Conservation (phyloP, 2,113 vertebrate species). For the Progne subis region DNA sequence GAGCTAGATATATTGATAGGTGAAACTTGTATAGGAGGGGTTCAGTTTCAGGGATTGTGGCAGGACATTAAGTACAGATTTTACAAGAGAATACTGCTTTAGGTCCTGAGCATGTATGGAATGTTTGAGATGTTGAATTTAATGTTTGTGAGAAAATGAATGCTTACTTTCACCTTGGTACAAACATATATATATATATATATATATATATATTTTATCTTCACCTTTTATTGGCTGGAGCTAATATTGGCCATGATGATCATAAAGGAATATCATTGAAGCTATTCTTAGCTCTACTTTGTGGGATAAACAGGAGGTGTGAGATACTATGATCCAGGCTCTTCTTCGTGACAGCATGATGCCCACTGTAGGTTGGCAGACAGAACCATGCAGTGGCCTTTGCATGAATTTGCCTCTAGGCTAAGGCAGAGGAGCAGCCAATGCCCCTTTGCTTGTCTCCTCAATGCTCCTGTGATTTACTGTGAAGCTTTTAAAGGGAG, state of each 20-base stretch:
- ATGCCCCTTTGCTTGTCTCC: neutral
- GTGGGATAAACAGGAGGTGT: slow-evolving; percentile 12
- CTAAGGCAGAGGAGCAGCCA: neutral
- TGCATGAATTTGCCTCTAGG: neutral
- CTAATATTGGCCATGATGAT: neutral
- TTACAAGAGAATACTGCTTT: neutral
- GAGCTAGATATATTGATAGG: neutral
- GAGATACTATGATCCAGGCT: slow-evolving; percentile 19
- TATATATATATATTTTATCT: no score
- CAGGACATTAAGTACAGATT: neutral
- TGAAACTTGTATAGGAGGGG: neutral
- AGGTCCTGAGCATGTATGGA: neutral
- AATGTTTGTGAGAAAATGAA: neutral
- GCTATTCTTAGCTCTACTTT: slow-evolving; percentile 2
- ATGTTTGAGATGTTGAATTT: neutral
- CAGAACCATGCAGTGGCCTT: neutral
- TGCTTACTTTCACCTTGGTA: neutral
- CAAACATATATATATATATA: no score
- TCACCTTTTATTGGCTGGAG: neutral
- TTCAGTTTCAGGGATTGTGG: neutral
- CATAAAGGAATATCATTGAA: neutral
- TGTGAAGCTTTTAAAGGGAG: neutral
- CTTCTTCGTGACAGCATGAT: neutral
- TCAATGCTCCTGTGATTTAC: neutral
- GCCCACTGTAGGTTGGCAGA: neutral